phyloP scores from a whole-genome alignment of 2,797 vertebrate species.

The Sebastes umbrosus region DNA sequence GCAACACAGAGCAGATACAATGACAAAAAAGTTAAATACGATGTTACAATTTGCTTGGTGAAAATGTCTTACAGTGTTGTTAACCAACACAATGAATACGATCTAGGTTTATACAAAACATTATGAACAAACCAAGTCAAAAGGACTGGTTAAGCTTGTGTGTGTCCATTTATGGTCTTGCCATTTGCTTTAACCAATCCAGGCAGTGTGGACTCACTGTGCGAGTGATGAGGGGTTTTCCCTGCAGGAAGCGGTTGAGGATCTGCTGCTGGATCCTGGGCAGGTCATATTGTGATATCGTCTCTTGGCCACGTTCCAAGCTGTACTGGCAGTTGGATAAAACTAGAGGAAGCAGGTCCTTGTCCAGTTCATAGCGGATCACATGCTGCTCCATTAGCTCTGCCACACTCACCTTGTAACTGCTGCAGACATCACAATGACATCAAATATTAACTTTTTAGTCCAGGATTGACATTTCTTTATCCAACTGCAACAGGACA shows the following conservation, averaged over 20 bases:
- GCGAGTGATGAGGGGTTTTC: conserved; percentile 85
- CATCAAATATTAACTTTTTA: background rate
- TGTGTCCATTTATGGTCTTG: background rate
- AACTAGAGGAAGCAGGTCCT: conserved; percentile 86
- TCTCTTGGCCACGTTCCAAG: conserved; percentile 84
- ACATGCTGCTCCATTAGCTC: conserved; percentile 87
- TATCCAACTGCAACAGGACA: background rate
- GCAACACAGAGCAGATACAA: background rate
- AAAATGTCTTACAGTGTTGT: background rate
- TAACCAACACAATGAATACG: background rate
- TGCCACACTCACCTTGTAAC: conserved; percentile 78
- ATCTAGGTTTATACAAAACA: background rate
- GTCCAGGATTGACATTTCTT: background rate
- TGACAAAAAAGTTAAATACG: background rate
- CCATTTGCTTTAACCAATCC: background rate
- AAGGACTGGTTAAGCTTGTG: background rate
- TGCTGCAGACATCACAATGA: conserved; percentile 41
- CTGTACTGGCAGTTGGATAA: conserved; percentile 91
- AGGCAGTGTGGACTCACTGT: conserved; percentile 68
- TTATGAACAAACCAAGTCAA: background rate
- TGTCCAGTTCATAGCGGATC: conserved; percentile 87
- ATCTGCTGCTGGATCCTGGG: conserved; percentile 89
- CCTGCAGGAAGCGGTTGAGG: conserved; percentile 85
- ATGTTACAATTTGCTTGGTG: background rate
- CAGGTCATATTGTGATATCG: conserved; percentile 84